Percentiles rank a stretch among this genome's conserved stretches.
phyloP scores from a whole-genome alignment of 2,888 invertebrate genomes.

The Cryptus viduatorius region DNA sequence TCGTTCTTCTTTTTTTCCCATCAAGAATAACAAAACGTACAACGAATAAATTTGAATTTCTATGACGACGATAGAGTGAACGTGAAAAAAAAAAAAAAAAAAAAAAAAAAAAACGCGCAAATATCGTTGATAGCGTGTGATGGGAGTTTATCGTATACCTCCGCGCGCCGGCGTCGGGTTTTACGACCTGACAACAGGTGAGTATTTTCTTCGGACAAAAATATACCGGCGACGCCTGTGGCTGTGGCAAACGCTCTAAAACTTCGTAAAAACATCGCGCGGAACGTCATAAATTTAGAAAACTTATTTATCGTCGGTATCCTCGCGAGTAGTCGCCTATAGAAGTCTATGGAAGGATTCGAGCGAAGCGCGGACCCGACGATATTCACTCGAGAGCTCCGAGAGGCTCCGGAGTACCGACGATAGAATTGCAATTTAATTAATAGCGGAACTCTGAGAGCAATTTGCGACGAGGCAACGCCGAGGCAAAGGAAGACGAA shows the following conservation, averaged over 20 bases:
- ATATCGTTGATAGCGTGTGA: not conserved
- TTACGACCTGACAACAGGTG: conserved; percentile 60
- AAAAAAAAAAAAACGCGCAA: not conserved
- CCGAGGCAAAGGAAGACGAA: conserved; percentile 53
- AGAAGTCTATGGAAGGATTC: not conserved
- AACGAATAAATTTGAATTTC: not conserved
- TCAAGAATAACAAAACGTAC: too few species aligned
- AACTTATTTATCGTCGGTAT: conserved; percentile 11
- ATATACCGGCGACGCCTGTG: conserved; percentile 20
- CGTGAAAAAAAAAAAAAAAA: not conserved
- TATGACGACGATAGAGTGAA: not conserved
- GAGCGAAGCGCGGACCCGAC: not conserved
- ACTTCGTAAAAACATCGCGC: not conserved
- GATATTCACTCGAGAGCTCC: not conserved
- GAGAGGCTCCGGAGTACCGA: not conserved
- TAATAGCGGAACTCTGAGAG: conserved; percentile 39
- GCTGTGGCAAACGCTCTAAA: not conserved
- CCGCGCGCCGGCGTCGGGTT: not conserved
- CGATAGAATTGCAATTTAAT: conserved; percentile 59
- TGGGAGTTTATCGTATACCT: not conserved
- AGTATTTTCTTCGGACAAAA: conserved; percentile 43
- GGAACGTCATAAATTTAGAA: conserved; percentile 14
- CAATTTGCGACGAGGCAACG: conserved; percentile 56
- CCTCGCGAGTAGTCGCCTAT: too few species aligned
- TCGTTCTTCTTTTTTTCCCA: not conserved